Base-by-base conservation (phyloP, 1,140 invertebrate genomes). In the Glossosoma conforme region DNA sequence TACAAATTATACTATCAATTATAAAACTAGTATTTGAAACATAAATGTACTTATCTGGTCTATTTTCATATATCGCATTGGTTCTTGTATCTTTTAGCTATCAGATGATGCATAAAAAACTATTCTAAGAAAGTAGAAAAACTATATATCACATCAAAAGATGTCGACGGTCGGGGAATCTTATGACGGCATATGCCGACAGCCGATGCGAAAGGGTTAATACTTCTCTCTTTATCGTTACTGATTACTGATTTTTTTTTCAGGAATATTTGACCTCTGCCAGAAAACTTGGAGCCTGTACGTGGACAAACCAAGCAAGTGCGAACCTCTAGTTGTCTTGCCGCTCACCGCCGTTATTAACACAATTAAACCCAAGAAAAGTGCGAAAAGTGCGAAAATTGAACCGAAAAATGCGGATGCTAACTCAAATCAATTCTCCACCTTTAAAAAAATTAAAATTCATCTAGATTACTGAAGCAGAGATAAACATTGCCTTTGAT, bases 211-310 rank as follows among this genome's bases (percentile, higher is more conserved):
- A 13, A 25, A 11, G 28, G 3, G 8, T 28, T 25, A 25, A 20
- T 43, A 25, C 2, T 25, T 6, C n/a, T 43, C 9, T 13, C 10
- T 28, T 14, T 38, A 48, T 38, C 4, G 11, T 36, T 19, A 6
- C 2, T 33, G n/a, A 10, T 21, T 15, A 33, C 9, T 32, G 18
- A 24, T 54, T 55, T 59, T 47, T 52, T 52, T 72, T 72, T 21
- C 63, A 84, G 82, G 82, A 42, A 81, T 89, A 42, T 88, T 88
- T 42, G 83, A 89, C 62, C 80, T 81, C 50, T 67, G 75, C 9
- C 75, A 77, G 24, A 77, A 66, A 62, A 87, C 84, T 1, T 84
- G 84, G 80, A 77, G 77, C n/a, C 65, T 89, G 25, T 89, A 87
- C 54, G 75, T 81, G 2, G 82, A 85, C 51, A 84, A 83, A 60